A percentile compares a stretch with the other conserved stretches of the same genome.
Conservation (phyloP, 2,888 invertebrate genomes). For the Drosophila subsilvestris region DNA sequence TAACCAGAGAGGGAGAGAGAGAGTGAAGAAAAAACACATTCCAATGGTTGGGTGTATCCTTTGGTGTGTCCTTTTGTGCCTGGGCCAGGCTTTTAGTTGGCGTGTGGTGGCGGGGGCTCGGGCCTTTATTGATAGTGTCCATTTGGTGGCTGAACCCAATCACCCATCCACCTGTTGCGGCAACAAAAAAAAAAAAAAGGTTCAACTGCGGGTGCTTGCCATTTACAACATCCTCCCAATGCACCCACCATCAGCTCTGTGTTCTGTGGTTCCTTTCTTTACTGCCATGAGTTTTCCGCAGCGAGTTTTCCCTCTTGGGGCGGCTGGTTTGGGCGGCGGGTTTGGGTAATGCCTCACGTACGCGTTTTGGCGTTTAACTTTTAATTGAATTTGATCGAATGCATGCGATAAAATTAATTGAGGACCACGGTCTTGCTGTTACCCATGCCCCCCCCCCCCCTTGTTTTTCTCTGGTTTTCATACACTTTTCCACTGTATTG, state of each 20-base stretch:
- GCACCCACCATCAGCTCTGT: neutral
- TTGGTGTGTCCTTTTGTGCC: neutral
- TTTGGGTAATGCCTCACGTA: slow-evolving; percentile 72
- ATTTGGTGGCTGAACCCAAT: slow-evolving; percentile 22
- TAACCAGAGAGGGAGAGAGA: slow-evolving; percentile 39
- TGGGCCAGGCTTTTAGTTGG: neutral
- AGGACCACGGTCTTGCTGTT: slow-evolving; percentile 8
- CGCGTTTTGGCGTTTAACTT: slow-evolving; percentile 66
- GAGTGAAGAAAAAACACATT: neutral
- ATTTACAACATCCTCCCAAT: neutral
- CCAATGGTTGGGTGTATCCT: slow-evolving; percentile 21
- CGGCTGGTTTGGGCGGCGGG: neutral
- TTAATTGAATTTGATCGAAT: slow-evolving; percentile 80
- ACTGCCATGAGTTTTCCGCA: neutral
- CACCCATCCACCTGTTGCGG: slow-evolving; percentile 59
- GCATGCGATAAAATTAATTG: slow-evolving; percentile 77
- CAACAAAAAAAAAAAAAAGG: slow-evolving; percentile 29
- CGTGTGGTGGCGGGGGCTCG: slow-evolving; percentile 23
- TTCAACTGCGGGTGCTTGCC: slow-evolving; percentile 39
- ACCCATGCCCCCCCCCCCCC: neutral
- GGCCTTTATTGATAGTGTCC: slow-evolving; percentile 63
- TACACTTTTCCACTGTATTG: neutral
- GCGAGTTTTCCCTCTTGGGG: neutral
- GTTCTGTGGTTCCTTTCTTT: neutral
- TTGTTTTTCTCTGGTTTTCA: neutral